Evolutionary conservation across 2,888 invertebrate species (phyloP).

Genomic region (Sthenelais limicola): DNA sequence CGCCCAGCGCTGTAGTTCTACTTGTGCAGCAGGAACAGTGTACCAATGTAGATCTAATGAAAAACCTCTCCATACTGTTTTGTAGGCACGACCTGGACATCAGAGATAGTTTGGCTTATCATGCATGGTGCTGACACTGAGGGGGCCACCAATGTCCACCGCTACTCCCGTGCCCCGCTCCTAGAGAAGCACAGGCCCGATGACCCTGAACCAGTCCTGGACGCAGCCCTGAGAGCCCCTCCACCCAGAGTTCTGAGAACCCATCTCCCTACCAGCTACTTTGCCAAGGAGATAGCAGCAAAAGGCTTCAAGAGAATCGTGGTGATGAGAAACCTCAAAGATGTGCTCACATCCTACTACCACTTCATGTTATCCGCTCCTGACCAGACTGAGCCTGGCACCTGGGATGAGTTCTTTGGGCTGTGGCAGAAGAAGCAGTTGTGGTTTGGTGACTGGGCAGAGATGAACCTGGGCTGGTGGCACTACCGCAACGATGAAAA

Average conservation of each 20-base stretch:
- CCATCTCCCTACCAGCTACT: constrained; percentile 8
- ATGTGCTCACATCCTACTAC: constrained; percentile 7
- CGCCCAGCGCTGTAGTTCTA: no score
- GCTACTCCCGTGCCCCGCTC: background rate
- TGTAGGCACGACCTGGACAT: constrained; percentile 15
- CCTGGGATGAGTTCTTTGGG: constrained; percentile 31
- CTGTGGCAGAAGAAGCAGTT: background rate
- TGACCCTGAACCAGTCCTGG: background rate
- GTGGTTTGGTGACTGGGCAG: constrained; percentile 10
- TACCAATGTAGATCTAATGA: no score
- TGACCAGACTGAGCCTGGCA: no score
- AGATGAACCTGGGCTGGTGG: constrained; percentile 18
- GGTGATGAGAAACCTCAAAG: constrained; percentile 29
- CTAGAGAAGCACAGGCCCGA: background rate
- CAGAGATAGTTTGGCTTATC: constrained; percentile 17
- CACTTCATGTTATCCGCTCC: no score
- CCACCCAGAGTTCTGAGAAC: constrained; percentile 20
- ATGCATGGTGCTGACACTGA: constrained; percentile 9
- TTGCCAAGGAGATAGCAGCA: background rate
- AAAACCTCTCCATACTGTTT: no score
- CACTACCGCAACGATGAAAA: constrained; percentile 6
- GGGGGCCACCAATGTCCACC: background rate
- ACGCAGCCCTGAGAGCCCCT: background rate
- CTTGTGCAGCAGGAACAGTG: no score
- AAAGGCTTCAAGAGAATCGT: background rate